Base-by-base conservation (phyloP, 2,888 invertebrate genomes). In the Apodemia duryi region DNA sequence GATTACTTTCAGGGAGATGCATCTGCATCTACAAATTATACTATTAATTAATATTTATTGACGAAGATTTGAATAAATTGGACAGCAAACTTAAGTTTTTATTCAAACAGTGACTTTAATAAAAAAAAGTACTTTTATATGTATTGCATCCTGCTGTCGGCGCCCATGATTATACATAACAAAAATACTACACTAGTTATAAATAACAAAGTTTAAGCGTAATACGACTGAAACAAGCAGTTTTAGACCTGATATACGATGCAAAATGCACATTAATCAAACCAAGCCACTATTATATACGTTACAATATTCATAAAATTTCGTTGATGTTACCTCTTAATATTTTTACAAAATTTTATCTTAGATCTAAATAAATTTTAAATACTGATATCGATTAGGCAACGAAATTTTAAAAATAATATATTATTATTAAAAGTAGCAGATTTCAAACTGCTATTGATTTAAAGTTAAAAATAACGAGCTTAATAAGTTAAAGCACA, bases 181-280 rank as follows among this genome's bases (percentile, higher is more conserved):
- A 67, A 65, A 43, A 35, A 62, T 28, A 63, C 43, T 46, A 49
- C 21, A 65, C 35, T 49, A 28, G 66, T 65, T 43, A 63, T 61
- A 57, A 28, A 65, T 35, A 32, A 54, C 10, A 29, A 32, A 57
- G 28, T 57, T 57, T 57, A 66, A 70, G 67, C 62, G 66, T 67
- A 67, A 61, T 65, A 62, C 67, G 65, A 67, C 67, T 65, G 64
- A 71, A 57, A 57, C 57, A 86, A 86, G 86, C 85, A 74, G 74
- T 73, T 76, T 76, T 80, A 79, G 77, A 80, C 77, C 75, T 29
- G 74, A 72, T 76, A 78, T 74, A 78, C 75, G 76, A 73, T 73
- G 72, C 69, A 76, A 77, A 81, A 85, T 71, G 69, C 84, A 88
- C 78, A 82, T 74, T 86, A 81, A 78, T 85, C 79, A 86, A 82